phyloP scores from a whole-genome alignment of 2,888 invertebrate species.

The Cheilosia urbana region DNA sequence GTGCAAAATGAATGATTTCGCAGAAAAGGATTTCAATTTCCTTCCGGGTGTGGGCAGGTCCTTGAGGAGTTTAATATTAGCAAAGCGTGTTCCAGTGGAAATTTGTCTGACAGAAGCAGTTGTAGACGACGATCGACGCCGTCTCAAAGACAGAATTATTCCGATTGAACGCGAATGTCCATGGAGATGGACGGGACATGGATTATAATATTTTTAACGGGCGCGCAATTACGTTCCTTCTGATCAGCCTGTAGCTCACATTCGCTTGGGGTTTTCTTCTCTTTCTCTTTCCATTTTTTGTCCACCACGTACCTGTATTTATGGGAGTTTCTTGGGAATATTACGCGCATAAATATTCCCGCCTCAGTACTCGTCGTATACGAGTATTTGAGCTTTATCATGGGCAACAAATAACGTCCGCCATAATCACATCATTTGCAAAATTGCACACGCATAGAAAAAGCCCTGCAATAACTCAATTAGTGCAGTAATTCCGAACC shows the following conservation, averaged over 20 bases:
- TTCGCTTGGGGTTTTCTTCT: too few relatives aligned
- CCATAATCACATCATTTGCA: conserved; percentile 60
- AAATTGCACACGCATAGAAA: conserved; percentile 40
- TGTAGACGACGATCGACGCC: neutral
- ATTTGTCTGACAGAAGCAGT: conserved; percentile 10
- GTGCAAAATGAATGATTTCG: conserved; percentile 57
- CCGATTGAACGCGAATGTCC: conserved; percentile 29
- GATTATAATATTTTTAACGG: conserved; percentile 19
- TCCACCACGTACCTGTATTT: too few relatives aligned
- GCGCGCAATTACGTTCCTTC: conserved; percentile 3
- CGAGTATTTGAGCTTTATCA: conserved; percentile 41
- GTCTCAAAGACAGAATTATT: conserved; percentile 26
- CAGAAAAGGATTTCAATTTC: conserved; percentile 55
- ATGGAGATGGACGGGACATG: conserved; percentile 25
- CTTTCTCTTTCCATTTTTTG: too few relatives aligned
- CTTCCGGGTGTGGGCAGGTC: conserved; percentile 6
- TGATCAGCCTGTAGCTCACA: neutral
- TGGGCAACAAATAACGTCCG: conserved; percentile 39
- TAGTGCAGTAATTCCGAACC: conserved; percentile 61
- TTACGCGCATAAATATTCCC: conserved; percentile 27
- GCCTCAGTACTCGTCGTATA: conserved; percentile 14
- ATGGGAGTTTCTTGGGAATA: too few relatives aligned
- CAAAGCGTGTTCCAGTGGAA: conserved; percentile 28
- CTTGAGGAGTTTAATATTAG: conserved; percentile 39
- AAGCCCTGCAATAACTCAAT: conserved; percentile 61